Base-by-base conservation (phyloP, 1,140 invertebrate species). In the Olivierus martensii region DNA sequence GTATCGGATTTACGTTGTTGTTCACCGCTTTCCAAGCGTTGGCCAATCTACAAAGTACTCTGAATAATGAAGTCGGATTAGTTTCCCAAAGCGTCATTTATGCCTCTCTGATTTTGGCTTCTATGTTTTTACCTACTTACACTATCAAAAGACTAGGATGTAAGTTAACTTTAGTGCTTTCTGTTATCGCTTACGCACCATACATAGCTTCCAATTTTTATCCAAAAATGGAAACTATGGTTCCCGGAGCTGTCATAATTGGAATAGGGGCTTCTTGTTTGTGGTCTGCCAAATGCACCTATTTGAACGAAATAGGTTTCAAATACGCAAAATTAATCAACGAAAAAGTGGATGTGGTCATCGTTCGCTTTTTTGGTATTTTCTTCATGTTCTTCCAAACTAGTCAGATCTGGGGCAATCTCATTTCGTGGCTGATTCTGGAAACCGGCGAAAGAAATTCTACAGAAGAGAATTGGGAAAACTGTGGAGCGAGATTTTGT, bases 231-330 rank as follows among this genome's bases (percentile, higher is more conserved):
- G 15, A 2, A 9, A n/a, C 65, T 4, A 62, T 75, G 49, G 63
- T 71, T 10, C 71, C 71, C 12, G 64, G 67, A 9, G 70, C 73
- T 0, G 61, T 73, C 59, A 63, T 35, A 1, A 9, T 53, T n/a
- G 75, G 75, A 1, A 38, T 74, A 1, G 68, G 69, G 2, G 72
- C 70, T 1, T 70, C 73, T 2, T 71, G 73, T 3, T 54, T 76
- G 18, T 77, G 75, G 75, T 66, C 71, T 3, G 69, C 75, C 1
- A 71, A 75, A 56, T 73, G 73, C 51, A 68, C 65, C 0, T 76
- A 76, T 56, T 66, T 76, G 14, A 75, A 72, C 1, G 66, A 74
- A 59, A 63, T 64, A 9, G 69, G 69, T n/a, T 4, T 19, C 2
- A 37, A 42, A 17, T 52, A 52, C 28, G 35, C 42, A 2, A 12